Evolutionary conservation across 1,140 invertebrate genomes (phyloP), one percentile per base, ranked within the genome.

Genomic region (Trichomalopsis sarcophagae): DNA sequence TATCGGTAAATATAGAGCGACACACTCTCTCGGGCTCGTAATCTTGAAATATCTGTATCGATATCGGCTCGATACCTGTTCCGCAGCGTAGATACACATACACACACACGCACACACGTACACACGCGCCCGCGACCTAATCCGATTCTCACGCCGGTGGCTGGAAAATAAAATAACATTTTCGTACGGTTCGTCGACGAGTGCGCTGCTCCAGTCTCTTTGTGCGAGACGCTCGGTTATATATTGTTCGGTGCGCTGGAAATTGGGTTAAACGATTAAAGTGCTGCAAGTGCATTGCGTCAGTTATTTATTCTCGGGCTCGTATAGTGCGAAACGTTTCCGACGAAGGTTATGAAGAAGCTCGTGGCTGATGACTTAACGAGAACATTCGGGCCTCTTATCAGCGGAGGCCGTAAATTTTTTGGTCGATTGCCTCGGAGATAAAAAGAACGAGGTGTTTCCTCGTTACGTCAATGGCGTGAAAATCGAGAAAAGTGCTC

Each of bases 1-100:
- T 62, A 62, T 73, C 33, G 36, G 33, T n/a, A 55, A 81, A 55
- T 33, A 55, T 81, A 55, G 30, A 81, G 7, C 17, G 44, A 21
- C 33, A 47, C 11, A 27, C 17, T 2, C 17, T 21, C 55, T 62
- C 62, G 21, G 10, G 40, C 14, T 33, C 27, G 69, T 74, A 71
- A 81, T 81, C 40, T 73, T 74, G 23, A 74, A 74, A 81, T 81
- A 73, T 73, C 66, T 33, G 14, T 50, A 74, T 55, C 40, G 68
- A 55, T 81, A 74, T 55, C 27, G 27, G 23, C 23, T 23, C 66
- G 62, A 30, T 71, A 81, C 17, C 3, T 33, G 30, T n/a, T 27
- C 66, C 10, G 6, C 66, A 11, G n/a, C 66, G 14, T 55, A 17
- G 50, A 55, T 36, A 4, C n/a, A n/a, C n/a, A n/a, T n/a, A 14